Base-by-base conservation (phyloP, 2,888 invertebrate genomes). In the Chymomyza amoena region DNA sequence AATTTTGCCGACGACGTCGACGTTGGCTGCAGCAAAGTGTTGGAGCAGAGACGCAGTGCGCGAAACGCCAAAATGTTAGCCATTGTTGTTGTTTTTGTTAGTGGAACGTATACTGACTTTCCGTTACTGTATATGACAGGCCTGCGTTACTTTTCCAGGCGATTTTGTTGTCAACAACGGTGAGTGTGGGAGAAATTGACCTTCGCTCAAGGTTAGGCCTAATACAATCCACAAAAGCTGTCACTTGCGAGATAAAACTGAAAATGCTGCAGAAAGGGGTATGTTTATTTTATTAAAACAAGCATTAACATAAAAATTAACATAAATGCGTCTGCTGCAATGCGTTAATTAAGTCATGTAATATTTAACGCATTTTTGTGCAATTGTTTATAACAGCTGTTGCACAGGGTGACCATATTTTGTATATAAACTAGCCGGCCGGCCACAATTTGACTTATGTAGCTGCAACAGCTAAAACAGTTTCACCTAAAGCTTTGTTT, bases 181-280 rank as follows among this genome's bases (percentile, higher is more conserved):
- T 7, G 20, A 13, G 36, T 28, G 71, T 36, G 25, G 64, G 69
- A 67, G 66, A 54, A 71, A 76, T 68, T 84, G 87, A 84, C 84
- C 84, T 84, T 84, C 77, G 73, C 39, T 62, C 88, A 84, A 84
- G 84, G 84, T 86, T 85, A 84, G 70, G 39, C 60, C 25, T 39
- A 72, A 70, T 72, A 68, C 52, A 36, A 64, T 80, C 79, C 86
- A 79, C 78, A 65, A 52, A 36, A 6, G 9, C 20, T 61, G 20
- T 4, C 15, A 16, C 39, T 45, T 64, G 54, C 7, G 36, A 54
- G 13, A 32, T 15, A 15, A 16, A 61, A 61, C 61, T n/a, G n/a
- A 61, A 61, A 25, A 16, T 16, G 36, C 6, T 2, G 7, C 16
- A n/a, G 6, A n/a, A 6, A 0, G 4, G 52, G 16, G 52, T 2